Evolutionary conservation across 1,140 invertebrate genomes (phyloP), one percentile per base, ranked within the genome.

Genomic region (Akabosia matsudoensis): DNA sequence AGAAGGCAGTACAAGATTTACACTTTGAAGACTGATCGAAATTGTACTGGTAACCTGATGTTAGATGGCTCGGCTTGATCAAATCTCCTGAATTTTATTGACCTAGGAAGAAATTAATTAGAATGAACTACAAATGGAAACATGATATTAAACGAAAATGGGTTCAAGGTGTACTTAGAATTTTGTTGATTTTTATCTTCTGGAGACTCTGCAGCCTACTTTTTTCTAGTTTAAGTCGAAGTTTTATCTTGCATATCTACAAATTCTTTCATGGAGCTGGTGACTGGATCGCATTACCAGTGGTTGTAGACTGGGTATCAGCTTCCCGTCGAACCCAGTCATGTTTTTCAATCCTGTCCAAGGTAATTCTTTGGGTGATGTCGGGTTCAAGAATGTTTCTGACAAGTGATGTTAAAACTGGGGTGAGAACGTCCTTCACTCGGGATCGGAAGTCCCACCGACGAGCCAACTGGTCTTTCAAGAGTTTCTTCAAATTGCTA

Each of bases 301-400:
- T 56, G 10, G 54, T 56, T 7, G 54, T 56, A 4, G 54, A 56
- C 22, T 56, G 54, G 24, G 14, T 56, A 56, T 72, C 54, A 33
- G 34, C 26, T 31, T 81, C 80, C 1, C 80, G 52, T 16, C 80
- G 78, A 22, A 82, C 76, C 92, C 92, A 93, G 64, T 90, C 90
- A 82, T 93, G 91, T 26, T 87, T 87, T 33, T 92, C 82, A 18
- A 93, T 88, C 54, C 91, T 86, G 45, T 92, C 90, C 73, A 95
- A 85, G 1, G 90, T 92, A 54, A 91, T 85, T 64, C 93, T 88
- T 31, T 90, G 84, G 4, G 89, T 90, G 33, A 93, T 88, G 80
- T 94, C 91, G 0, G 93, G 93, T 83, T 95, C 92, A 10, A 95
- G 84, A 78, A 95, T 90, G 72, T 90, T 89, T 1, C 88, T 87